Evolutionary conservation across 2,797 vertebrate genomes (phyloP).

Genomic region (Synanceia verrucosa): DNA sequence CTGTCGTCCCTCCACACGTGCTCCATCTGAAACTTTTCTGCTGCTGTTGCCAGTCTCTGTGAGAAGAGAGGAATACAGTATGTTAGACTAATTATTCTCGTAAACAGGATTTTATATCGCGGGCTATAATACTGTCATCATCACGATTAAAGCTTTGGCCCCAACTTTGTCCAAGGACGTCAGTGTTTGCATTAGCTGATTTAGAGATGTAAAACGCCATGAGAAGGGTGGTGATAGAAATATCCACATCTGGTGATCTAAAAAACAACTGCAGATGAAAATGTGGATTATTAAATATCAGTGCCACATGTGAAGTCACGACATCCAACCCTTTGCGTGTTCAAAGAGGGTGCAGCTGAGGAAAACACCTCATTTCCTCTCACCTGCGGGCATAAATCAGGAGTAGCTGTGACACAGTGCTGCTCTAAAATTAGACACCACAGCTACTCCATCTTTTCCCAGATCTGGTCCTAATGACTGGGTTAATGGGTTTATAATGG

Average conservation of each 20-base stretch:
- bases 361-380: slow-evolving; percentile 38
- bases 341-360: slow-evolving; percentile 7
- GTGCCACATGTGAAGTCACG: not conserved
- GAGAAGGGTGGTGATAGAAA: not conserved
- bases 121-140: not conserved
- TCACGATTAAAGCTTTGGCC: not conserved
- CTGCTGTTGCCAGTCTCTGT: slow-evolving; percentile 87
- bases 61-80: slow-evolving; percentile 12
- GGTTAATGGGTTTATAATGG: slow-evolving; percentile 83
- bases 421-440: slow-evolving; percentile 74
- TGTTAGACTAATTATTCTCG: not conserved
- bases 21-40: slow-evolving; percentile 87
- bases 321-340: not conserved
- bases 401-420: slow-evolving; percentile 33
- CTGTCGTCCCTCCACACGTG: slow-evolving; percentile 89
- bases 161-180: not conserved
- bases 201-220: not conserved
- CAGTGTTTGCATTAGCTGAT: not conserved
- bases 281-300: not conserved
- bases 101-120: not conserved
- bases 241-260: not conserved
- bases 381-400: slow-evolving; percentile 31
- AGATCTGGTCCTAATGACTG: slow-evolving; percentile 77
- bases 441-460: slow-evolving; percentile 53
- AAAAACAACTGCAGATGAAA: not conserved